Percentiles rank a stretch among this genome's conserved stretches.
Evolutionary conservation across 2,888 invertebrate species (phyloP).

Genomic region (Sphecodes monilicornis): DNA sequence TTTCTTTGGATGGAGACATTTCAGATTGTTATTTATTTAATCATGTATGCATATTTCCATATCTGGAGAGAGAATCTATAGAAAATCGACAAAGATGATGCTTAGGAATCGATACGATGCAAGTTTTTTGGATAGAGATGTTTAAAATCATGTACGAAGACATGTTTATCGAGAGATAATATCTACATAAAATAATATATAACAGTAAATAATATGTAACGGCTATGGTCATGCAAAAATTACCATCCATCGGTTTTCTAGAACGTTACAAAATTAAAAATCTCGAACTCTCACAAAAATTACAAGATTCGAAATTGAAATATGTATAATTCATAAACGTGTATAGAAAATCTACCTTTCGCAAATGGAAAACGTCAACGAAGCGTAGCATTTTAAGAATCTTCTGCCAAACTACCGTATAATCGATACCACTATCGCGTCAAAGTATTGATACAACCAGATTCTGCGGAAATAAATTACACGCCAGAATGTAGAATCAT

Average conservation of each 20-base stretch:
- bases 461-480: constrained; percentile 25
- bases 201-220: background rate
- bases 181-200: background rate
- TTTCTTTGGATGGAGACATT: too few species aligned
- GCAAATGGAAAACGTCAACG: background rate
- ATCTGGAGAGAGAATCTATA: too few species aligned
- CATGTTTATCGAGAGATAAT: background rate
- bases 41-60: too few species aligned
- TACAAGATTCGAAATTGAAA: background rate
- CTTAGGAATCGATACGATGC: too few species aligned
- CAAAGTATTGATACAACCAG: background rate
- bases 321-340: background rate
- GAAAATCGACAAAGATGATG: too few species aligned
- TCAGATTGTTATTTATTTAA: too few species aligned
- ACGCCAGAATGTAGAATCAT: background rate
- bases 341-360: background rate
- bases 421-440: constrained; percentile 10
- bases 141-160: background rate
- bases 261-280: background rate
- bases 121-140: background rate
- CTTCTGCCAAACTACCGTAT: background rate
- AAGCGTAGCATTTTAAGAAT: constrained; percentile 31
- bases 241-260: background rate
- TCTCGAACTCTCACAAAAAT: background rate
- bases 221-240: background rate